A percentile compares a stretch with the other conserved stretches of the same genome.
Evolutionary conservation across 2,888 invertebrate species (phyloP).

Genomic region (Seira sanloemensis): DNA sequence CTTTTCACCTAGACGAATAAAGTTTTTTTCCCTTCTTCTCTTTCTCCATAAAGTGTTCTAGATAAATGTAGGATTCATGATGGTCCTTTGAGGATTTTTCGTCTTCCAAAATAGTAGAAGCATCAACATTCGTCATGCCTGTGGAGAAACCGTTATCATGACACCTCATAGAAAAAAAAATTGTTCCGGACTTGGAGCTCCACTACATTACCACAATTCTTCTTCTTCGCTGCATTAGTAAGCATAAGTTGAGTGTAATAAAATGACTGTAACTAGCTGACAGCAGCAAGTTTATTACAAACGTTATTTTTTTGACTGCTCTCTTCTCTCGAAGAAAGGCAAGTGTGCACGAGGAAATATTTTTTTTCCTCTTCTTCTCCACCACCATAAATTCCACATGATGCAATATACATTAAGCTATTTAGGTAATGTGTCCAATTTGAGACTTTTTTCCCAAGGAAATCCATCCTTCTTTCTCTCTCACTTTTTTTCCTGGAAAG

Average conservation of each 20-base stretch:
- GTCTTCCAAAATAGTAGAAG: no score
- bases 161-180: constrained; percentile 49
- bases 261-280: constrained; percentile 66
- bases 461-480: constrained; percentile 41
- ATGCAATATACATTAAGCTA: constrained; percentile 42
- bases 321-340: constrained; percentile 18
- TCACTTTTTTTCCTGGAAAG: background rate
- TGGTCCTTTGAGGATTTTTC: constrained; percentile 58
- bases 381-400: constrained; percentile 53
- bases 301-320: constrained; percentile 43
- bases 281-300: constrained; percentile 64
- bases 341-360: constrained; percentile 35
- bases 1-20: background rate
- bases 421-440: constrained; percentile 57
- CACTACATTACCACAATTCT: constrained; percentile 52
- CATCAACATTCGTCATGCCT: constrained; percentile 65
- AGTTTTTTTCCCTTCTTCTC: constrained; percentile 16
- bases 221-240: constrained; percentile 58
- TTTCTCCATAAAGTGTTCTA: constrained; percentile 1
- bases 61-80: constrained; percentile 39
- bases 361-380: no score
- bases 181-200: constrained; percentile 40
- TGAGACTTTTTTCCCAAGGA: constrained; percentile 51
- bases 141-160: constrained; percentile 61
- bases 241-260: constrained; percentile 65